A percentile compares a stretch with the other conserved stretches of the same genome.
Conservation (phyloP, 2,888 invertebrate species). For the Athripsodes cinereus region DNA sequence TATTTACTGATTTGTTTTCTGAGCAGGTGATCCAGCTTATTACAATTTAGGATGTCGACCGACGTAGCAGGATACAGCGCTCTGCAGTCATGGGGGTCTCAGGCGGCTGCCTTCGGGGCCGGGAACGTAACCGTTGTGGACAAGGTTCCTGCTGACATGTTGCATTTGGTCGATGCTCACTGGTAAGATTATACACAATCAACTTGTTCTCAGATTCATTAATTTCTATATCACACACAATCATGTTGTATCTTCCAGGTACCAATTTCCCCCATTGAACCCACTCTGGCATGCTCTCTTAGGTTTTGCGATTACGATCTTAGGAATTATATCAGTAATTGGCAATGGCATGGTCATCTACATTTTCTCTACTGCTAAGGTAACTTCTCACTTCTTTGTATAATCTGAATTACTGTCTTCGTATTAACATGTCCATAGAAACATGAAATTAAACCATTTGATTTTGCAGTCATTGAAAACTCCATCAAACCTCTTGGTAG, state of each 20-base stretch:
- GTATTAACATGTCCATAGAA: neutral
- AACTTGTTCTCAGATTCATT: conserved; percentile 28
- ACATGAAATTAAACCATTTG: neutral
- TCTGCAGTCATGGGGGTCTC: conserved; percentile 46
- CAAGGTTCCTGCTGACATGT: conserved; percentile 69
- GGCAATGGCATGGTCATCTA: conserved; percentile 72
- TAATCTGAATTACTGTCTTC: neutral
- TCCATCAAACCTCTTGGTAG: conserved; percentile 84
- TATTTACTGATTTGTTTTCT: no score
- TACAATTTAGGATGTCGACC: conserved; percentile 35
- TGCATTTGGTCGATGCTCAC: conserved; percentile 68
- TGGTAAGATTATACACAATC: conserved; percentile 65
- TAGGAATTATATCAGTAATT: conserved; percentile 62
- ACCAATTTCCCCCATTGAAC: conserved; percentile 84
- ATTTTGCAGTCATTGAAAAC: conserved; percentile 60
- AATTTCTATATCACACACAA: no score
- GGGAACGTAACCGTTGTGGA: conserved; percentile 77
- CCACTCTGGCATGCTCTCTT: conserved; percentile 81
- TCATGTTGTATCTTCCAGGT: conserved; percentile 47
- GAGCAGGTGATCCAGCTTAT: neutral
- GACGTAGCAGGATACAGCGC: conserved; percentile 40
- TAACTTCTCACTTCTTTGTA: no score
- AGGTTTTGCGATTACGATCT: conserved; percentile 69
- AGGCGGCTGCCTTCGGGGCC: conserved; percentile 46
- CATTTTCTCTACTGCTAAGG: conserved; percentile 69